Evolutionary conservation across 2,888 invertebrate species (phyloP).

Genomic region (Suillia variegata): DNA sequence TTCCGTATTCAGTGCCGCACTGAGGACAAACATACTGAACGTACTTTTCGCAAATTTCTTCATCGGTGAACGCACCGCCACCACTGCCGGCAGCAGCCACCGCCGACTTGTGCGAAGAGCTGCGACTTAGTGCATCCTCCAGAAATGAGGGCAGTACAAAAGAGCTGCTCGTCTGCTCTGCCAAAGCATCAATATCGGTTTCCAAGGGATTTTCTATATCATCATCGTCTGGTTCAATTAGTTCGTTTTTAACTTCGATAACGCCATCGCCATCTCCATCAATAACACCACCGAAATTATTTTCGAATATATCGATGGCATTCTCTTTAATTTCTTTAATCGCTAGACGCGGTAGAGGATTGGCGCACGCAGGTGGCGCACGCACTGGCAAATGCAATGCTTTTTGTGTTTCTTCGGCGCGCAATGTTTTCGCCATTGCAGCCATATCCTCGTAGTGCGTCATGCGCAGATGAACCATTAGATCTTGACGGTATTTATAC

Average conservation of each 20-base stretch:
- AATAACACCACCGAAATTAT: slow-evolving; percentile 17
- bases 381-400: slow-evolving; percentile 38
- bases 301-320: slow-evolving; percentile 32
- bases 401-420: too few relatives aligned
- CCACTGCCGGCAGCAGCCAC: background rate
- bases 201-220: slow-evolving; percentile 27
- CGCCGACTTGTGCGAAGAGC: slow-evolving; percentile 33
- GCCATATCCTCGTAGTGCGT: slow-evolving; percentile 50
- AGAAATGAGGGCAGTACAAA: slow-evolving; percentile 23
- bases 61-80: background rate
- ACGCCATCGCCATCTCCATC: slow-evolving; percentile 32
- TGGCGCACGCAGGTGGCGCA: slow-evolving; percentile 13
- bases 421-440: slow-evolving; percentile 29
- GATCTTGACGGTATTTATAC: slow-evolving; percentile 54
- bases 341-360: too few relatives aligned
- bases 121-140: slow-evolving; percentile 35
- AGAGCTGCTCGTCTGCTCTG: slow-evolving; percentile 8
- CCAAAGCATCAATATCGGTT: slow-evolving; percentile 21
- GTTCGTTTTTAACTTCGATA: slow-evolving; percentile 43
- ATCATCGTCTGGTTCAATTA: slow-evolving; percentile 32
- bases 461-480: slow-evolving; percentile 53
- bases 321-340: slow-evolving; percentile 35
- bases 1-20: slow-evolving; percentile 49
- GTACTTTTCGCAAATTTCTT: slow-evolving; percentile 46
- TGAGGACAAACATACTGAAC: slow-evolving; percentile 52